Evolutionary conservation across 1,140 invertebrate species (phyloP).

Genomic region (Planococcus citri): DNA sequence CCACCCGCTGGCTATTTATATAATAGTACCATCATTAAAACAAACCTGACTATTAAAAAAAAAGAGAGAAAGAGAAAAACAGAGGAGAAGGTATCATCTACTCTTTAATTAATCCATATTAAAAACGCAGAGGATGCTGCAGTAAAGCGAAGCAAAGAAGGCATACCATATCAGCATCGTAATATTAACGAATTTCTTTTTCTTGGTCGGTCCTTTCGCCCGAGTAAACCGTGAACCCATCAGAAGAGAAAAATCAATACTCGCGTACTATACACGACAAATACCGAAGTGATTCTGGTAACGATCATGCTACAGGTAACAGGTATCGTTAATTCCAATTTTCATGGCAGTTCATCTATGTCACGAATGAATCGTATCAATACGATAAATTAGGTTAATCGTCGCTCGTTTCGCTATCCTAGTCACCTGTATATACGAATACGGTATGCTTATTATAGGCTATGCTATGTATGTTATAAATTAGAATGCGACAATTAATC

Average conservation of each 20-base stretch:
- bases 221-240: too few species aligned
- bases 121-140: too few species aligned
- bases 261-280: not conserved
- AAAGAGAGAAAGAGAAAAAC: too few species aligned
- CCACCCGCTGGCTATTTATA: not conserved
- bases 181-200: too few species aligned
- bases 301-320: not conserved
- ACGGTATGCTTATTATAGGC: too few species aligned
- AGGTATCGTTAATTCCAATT: not conserved
- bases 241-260: not conserved
- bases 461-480: not conserved
- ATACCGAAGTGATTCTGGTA: not conserved
- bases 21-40: not conserved
- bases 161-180: too few species aligned
- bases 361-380: constrained; percentile 3
- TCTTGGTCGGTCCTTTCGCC: too few species aligned
- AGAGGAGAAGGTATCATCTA: not conserved
- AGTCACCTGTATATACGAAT: too few species aligned
- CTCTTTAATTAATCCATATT: not conserved
- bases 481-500: not conserved
- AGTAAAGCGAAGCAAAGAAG: too few species aligned
- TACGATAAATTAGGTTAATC: constrained; percentile 4
- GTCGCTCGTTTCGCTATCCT: not conserved
- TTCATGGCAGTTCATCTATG: not conserved
- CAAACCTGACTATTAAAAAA: not conserved